Evolutionary conservation across 2,797 vertebrate genomes (phyloP).

Genomic region (Scarus forsteni): DNA sequence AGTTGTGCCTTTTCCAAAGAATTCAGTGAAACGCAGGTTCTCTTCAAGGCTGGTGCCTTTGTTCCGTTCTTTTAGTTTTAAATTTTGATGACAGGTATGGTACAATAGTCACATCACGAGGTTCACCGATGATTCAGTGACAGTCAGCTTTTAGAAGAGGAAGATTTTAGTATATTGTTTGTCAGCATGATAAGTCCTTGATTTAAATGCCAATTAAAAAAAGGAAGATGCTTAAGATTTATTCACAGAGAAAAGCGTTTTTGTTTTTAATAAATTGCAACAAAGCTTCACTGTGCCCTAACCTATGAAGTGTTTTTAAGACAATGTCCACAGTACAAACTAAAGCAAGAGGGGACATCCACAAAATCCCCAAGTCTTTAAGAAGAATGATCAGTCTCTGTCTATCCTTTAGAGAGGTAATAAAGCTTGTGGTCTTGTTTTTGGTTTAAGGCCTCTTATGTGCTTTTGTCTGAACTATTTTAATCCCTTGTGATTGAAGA

Average conservation of each 20-base stretch:
- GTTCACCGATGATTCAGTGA: constrained; percentile 39
- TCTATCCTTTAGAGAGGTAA: not conserved
- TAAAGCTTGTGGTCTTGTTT: too few species aligned
- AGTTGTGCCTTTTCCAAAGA: not conserved
- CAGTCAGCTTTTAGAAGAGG: constrained; percentile 22
- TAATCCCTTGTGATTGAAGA: too few species aligned
- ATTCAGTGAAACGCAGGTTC: constrained; percentile 23
- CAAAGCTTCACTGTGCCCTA: not conserved
- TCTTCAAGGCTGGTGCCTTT: constrained; percentile 23
- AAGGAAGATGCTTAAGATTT: constrained; percentile 6
- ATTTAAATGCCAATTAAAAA: constrained; percentile 24
- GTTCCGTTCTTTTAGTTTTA: constrained; percentile 23
- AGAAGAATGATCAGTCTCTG: not conserved
- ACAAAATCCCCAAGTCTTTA: not conserved
- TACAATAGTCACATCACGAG: constrained; percentile 21
- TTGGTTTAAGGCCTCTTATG: too few species aligned
- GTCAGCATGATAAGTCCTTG: constrained; percentile 14
- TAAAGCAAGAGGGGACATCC: not conserved
- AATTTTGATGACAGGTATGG: constrained; percentile 14
- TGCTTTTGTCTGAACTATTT: too few species aligned
- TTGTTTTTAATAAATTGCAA: not conserved
- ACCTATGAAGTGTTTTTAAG: not conserved
- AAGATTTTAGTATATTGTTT: constrained; percentile 28
- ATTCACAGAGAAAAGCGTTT: not conserved
- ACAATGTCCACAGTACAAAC: not conserved